These are phyloP conservation scores for Ophioderma brevispina DNA, from an alignment of 35 echinoderm and acorn worm species.

Conservation along the genomic window DNA sequence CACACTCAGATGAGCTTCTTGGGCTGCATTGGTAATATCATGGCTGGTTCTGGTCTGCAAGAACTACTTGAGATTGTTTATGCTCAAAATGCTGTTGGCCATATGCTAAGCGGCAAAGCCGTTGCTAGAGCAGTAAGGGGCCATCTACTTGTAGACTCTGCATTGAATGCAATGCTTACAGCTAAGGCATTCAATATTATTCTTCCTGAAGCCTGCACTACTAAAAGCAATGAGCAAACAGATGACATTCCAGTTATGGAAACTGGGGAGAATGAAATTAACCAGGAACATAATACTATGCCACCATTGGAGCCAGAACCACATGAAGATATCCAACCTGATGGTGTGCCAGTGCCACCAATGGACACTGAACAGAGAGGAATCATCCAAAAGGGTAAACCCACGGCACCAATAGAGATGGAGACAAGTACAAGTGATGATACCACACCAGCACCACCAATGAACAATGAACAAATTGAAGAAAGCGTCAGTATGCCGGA, in stretches of 20 bases:
- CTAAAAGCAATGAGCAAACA: too few species aligned
- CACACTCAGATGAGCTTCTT: slow-evolving; percentile 75
- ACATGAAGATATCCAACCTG: too few species aligned
- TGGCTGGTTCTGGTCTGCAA: slow-evolving; percentile 45
- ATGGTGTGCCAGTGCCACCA: too few species aligned
- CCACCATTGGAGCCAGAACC: too few species aligned
- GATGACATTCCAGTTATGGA: too few species aligned
- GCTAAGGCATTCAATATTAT: not conserved
- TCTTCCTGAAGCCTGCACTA: too few species aligned
- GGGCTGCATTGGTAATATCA: slow-evolving; percentile 47
- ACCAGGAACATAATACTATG: too few species aligned
- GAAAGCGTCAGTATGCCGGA: slow-evolving; percentile 39
- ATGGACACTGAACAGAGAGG: too few species aligned
- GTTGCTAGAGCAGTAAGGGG: slow-evolving; percentile 37
- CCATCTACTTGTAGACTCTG: slow-evolving; percentile 58
- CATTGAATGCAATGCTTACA: slow-evolving; percentile 34
- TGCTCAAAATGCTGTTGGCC: slow-evolving; percentile 42
- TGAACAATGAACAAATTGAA: not conserved
- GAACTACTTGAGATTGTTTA: slow-evolving; percentile 46
- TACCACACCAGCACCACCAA: not conserved
- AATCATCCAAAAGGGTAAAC: not conserved
- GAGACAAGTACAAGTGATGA: not conserved
- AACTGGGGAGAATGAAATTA: too few species aligned
- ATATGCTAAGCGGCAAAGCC: slow-evolving; percentile 62
- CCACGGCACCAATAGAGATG: not conserved